Conservation (phyloP, 2,888 invertebrate genomes). For the Nysson spinosus region DNA sequence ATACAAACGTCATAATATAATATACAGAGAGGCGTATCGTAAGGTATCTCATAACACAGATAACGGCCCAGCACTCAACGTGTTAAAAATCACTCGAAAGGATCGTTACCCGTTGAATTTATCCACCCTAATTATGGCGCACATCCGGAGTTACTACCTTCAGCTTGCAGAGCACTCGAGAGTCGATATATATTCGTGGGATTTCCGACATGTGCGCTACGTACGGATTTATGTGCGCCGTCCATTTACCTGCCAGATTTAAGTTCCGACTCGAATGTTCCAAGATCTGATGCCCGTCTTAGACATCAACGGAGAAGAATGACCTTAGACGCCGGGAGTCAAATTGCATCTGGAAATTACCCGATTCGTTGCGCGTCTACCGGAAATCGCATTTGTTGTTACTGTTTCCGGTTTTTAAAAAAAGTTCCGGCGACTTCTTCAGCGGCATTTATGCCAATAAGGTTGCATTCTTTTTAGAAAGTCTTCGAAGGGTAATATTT, state of each 20-base stretch:
- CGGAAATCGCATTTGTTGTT: too few species aligned
- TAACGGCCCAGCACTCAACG: too few species aligned
- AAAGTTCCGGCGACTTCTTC: too few species aligned
- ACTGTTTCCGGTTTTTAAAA: too few species aligned
- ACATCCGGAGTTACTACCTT: background rate
- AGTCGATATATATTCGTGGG: slow-evolving; percentile 31
- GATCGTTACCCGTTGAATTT: slow-evolving; percentile 20
- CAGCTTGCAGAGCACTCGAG: slow-evolving; percentile 2
- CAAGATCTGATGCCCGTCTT: slow-evolving; percentile 30
- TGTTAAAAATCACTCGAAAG: background rate
- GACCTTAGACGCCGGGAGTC: slow-evolving; percentile 37
- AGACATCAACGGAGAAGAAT: slow-evolving; percentile 34
- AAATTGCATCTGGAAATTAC: slow-evolving; percentile 46
- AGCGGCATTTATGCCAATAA: too few species aligned
- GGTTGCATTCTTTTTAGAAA: too few species aligned
- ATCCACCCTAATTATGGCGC: slow-evolving; percentile 12
- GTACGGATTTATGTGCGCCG: slow-evolving; percentile 32
- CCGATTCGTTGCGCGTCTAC: slow-evolving; percentile 18
- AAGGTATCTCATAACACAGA: too few species aligned
- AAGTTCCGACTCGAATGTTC: slow-evolving; percentile 44
- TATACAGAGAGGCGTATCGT: too few species aligned
- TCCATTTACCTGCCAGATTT: slow-evolving; percentile 44
- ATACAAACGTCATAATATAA: too few species aligned
- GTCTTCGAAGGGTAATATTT: too few species aligned
- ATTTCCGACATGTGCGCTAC: slow-evolving; percentile 40